A percentile compares a stretch with the other conserved stretches of the same genome.
Evolutionary conservation across 2,113 vertebrate species (phyloP).

Genomic region (Lagopus muta): DNA sequence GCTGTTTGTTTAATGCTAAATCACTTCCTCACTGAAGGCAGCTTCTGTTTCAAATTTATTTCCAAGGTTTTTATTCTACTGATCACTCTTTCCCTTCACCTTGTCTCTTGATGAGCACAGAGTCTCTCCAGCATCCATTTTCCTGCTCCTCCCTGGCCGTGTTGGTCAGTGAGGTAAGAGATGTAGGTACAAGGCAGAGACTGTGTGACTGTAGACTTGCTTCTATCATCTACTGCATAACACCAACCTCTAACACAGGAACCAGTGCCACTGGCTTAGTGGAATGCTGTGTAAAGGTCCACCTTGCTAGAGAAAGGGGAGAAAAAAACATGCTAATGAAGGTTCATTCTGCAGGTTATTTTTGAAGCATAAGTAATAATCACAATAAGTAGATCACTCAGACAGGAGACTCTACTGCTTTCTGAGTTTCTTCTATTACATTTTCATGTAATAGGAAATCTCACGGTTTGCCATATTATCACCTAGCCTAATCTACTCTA

Average conservation of each 20-base stretch:
- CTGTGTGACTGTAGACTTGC: background rate
- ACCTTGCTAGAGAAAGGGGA: rapidly evolving
- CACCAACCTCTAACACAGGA: background rate
- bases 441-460: background rate
- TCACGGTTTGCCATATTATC: background rate
- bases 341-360: background rate
- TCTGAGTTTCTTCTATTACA: background rate
- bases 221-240: background rate
- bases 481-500: background rate
- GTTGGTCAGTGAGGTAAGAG: background rate
- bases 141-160: background rate
- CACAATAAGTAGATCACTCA: background rate
- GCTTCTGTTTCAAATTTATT: constrained; percentile 58
- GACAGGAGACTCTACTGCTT: background rate
- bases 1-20: constrained; percentile 40
- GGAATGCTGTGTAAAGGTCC: background rate
- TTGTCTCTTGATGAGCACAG: background rate
- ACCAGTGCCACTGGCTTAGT: background rate
- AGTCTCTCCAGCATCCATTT: background rate
- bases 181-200: background rate
- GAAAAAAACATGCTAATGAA: background rate
- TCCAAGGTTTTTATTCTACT: background rate
- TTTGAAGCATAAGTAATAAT: background rate
- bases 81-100: background rate
- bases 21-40: constrained; percentile 18